Evolutionary conservation across 2,113 vertebrate species (phyloP), one percentile per base, ranked within the genome.

Genomic region (Notothenia rossii): DNA sequence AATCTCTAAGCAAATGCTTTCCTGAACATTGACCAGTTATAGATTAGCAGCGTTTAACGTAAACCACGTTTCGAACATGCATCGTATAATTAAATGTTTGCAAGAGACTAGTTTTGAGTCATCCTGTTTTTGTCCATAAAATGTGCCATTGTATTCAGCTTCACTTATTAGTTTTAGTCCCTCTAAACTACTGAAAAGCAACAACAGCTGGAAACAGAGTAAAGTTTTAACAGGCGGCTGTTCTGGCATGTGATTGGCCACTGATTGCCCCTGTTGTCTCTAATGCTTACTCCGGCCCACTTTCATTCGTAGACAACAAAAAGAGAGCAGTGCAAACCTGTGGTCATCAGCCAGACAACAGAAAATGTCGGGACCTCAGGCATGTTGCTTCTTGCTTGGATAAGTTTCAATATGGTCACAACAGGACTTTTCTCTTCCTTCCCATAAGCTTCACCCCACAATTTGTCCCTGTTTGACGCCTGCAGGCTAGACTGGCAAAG

Each of bases 321-420:
- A 49, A 65, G 18, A n/a, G 2, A 40, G 48, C 65, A 6, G 29
- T 81, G 29, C 71, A 58, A 54, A 66, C n/a, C 9, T 60, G 36
- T 61, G 67, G 78, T 72, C 66, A 74, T 29, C 55, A 73, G 67
- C 54, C 53, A 69, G 45, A 79, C n/a, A 12, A 56, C 77, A 83
- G 54, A 71, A 72, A 72, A 65, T 36, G 9, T 49, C 59, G 14
- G 13, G 75, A 59, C 63, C 8, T 82, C 56, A 73, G 68, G 50
- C 69, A 50, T 62, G 79, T 61, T 65, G 55, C 55, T 66, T 72
- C 74, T 79, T 85, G 83, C 25, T 79, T 77, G 72, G 76, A 67
- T 33, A 59, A n/a, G 9, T 74, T 64, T 75, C 58, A 62, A 22
- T 45, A 10, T 46, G 66, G 77, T 54, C 54, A 83, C 63, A 77